A percentile compares a stretch with the other conserved stretches of the same genome.
phyloP scores from a whole-genome alignment of 1,140 invertebrate species.

The Tetraneura akinire region DNA sequence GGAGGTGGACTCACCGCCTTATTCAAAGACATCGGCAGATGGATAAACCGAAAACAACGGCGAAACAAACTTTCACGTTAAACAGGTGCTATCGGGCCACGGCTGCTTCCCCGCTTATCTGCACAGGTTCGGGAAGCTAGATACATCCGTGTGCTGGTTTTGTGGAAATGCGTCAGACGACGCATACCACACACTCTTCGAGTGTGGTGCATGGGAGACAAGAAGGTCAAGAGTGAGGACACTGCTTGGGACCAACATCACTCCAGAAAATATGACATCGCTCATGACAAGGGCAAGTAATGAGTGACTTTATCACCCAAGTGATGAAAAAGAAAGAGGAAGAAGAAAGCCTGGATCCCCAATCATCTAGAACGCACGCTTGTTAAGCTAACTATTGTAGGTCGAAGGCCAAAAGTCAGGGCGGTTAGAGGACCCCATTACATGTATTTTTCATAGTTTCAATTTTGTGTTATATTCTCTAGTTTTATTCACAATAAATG shows the following conservation, averaged over 20 bases:
- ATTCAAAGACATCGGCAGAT: neutral
- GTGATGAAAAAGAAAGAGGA: neutral
- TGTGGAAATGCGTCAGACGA: neutral
- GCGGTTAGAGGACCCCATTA: neutral
- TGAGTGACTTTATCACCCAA: neutral
- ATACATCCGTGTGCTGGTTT: neutral
- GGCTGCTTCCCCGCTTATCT: neutral
- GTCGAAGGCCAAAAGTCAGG: neutral
- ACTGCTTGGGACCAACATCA: neutral
- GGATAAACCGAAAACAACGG: neutral
- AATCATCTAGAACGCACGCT: neutral
- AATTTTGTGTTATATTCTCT: neutral
- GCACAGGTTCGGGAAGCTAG: neutral
- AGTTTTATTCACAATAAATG: too few species aligned
- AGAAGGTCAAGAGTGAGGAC: neutral
- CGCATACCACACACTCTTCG: neutral
- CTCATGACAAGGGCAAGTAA: neutral
- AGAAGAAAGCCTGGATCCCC: neutral
- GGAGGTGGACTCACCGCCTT: neutral
- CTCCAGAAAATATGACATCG: neutral
- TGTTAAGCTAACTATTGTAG: neutral
- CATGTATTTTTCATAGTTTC: neutral
- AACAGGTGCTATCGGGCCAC: neutral
- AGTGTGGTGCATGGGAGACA: neutral
- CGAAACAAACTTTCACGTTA: neutral